phyloP scores from a whole-genome alignment of 2,113 vertebrate species.

The Deroptyus accipitrinus region DNA sequence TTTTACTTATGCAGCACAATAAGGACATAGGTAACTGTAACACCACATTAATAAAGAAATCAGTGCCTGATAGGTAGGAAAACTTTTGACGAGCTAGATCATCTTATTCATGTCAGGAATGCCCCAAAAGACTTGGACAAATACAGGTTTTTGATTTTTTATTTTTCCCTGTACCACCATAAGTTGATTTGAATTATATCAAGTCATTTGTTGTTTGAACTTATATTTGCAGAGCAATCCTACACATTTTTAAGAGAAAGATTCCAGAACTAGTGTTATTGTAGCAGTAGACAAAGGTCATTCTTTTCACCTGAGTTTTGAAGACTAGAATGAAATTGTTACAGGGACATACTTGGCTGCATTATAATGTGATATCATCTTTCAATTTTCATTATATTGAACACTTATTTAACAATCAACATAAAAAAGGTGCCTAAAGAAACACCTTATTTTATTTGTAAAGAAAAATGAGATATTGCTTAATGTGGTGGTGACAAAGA shows the following conservation, averaged over 20 bases:
- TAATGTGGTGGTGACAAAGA: neutral
- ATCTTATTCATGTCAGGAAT: neutral
- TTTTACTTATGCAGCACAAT: neutral
- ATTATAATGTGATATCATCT: neutral
- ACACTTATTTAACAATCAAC: neutral
- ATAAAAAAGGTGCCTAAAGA: neutral
- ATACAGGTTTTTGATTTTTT: neutral
- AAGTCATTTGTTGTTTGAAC: neutral
- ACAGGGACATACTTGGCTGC: neutral
- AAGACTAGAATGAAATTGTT: neutral
- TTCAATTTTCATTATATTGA: neutral
- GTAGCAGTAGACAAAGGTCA: neutral
- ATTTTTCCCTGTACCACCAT: neutral
- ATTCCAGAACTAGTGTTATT: neutral
- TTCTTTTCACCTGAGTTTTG: neutral
- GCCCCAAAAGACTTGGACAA: neutral
- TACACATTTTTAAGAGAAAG: neutral
- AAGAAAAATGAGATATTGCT: neutral
- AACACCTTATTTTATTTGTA: neutral
- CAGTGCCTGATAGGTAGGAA: neutral
- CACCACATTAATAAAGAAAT: neutral
- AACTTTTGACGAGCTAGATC: neutral
- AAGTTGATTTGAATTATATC: neutral
- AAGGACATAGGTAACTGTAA: neutral
- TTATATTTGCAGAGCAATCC: neutral